Base-by-base conservation (phyloP, 2,797 vertebrate genomes). In the Argya squamiceps region DNA sequence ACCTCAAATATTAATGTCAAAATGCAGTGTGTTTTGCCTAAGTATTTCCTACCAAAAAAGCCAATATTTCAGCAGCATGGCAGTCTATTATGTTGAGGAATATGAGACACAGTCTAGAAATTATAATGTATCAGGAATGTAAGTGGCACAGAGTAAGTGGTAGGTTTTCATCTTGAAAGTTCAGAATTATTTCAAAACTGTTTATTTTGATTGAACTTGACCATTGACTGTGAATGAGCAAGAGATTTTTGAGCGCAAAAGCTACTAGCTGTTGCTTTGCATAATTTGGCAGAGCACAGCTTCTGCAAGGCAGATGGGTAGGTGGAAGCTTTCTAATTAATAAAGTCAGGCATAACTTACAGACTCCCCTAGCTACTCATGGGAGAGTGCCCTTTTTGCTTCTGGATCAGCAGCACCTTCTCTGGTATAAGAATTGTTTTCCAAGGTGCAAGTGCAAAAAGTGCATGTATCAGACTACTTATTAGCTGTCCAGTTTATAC, bases 151-250 rank as follows among this genome's bases (percentile, higher is more conserved):
- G 83, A 32, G 11, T 88, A 62, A 65, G 14, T 50, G 58, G 32
- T 44, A 58, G 18, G 60, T 76, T 80, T 77, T 86, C 6, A 26
- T 87, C 21, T 79, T 78, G 41, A 16, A 76, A 84, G 19, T 65
- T 49, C 8, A 52, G 39, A 81, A 44, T 91, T 84, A 58, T 34
- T 96, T 92, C 36, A 47, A 19, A 95, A 55, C 24, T 62, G 32
- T 82, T 85, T 86, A 34, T 87, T 93, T 93, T 79, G 43, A 62
- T 92, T 86, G 77, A 84, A 79, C 39, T 91, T 79, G 67, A 56
- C 47, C 69, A 24, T 84, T 90, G 55, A 71, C 34, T 91, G 46
- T 63, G n/a, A 76, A 49, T 12, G 32, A 84, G 32, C n/a, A 79
- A 44, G 55, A 50, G 24, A 10, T 3, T 87, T 87, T 82, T 64